Evolutionary conservation across 2,888 invertebrate species (phyloP).

Genomic region (Dolichopus griseipennis): DNA sequence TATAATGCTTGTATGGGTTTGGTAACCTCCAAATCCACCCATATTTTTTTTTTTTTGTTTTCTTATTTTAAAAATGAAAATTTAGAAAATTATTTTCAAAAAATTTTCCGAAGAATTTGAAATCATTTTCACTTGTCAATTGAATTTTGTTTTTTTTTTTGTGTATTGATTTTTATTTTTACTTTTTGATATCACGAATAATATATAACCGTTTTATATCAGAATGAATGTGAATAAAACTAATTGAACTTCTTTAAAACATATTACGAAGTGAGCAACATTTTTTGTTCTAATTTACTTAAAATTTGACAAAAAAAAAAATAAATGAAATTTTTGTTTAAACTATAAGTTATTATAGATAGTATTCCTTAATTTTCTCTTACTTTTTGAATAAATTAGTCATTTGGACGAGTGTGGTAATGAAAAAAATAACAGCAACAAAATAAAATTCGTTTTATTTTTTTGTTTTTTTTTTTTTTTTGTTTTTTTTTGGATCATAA

Average conservation of each 20-base stretch:
- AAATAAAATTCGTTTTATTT: too few relatives aligned
- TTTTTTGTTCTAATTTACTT: not conserved
- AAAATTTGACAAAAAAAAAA: too few relatives aligned
- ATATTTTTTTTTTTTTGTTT: slow-evolving; percentile 18
- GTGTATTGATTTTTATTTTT: not conserved
- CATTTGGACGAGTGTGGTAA: not conserved
- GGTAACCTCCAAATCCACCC: slow-evolving; percentile 26
- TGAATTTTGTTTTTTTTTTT: not conserved
- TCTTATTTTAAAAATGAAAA: not conserved
- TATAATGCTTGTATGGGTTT: slow-evolving; percentile 16
- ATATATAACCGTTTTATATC: not conserved
- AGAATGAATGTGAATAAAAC: not conserved
- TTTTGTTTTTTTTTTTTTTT: not conserved
- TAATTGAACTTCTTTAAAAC: not conserved
- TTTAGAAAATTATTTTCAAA: not conserved
- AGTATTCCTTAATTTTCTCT: too few relatives aligned
- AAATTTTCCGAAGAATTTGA: not conserved
- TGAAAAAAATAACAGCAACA: not conserved
- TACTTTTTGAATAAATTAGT: not conserved
- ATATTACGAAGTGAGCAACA: not conserved
- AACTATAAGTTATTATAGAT: too few relatives aligned
- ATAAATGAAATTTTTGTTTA: too few relatives aligned
- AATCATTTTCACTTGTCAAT: not conserved
- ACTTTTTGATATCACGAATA: not conserved
- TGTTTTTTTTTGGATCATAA: not conserved